phyloP scores from a whole-genome alignment of 2,888 invertebrate genomes.

The Smittia aterrima region DNA sequence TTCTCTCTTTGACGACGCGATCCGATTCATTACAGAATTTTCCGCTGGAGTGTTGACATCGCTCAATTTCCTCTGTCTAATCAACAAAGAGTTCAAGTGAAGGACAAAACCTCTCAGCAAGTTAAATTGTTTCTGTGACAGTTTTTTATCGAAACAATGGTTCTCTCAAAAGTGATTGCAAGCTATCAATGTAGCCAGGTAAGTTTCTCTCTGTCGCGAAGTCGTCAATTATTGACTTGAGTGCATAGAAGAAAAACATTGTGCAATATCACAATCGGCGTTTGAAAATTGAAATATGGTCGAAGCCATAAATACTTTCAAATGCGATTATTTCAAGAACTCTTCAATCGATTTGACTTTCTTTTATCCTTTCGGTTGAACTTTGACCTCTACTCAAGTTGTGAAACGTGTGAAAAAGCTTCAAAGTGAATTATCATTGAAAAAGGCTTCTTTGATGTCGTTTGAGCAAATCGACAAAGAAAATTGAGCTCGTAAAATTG shows the following conservation, averaged over 20 bases:
- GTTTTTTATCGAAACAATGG: neutral
- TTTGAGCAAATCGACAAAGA: too few species aligned
- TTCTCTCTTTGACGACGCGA: neutral
- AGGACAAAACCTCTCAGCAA: neutral
- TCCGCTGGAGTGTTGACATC: neutral
- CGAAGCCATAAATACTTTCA: neutral
- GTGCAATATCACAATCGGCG: neutral
- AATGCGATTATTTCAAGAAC: too few species aligned
- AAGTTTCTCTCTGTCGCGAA: neutral
- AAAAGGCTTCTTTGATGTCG: too few species aligned
- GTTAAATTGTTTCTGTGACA: neutral
- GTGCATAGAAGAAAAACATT: neutral
- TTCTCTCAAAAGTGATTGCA: conserved; percentile 24
- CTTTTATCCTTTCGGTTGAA: too few species aligned
- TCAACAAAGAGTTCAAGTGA: neutral
- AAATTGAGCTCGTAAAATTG: too few species aligned
- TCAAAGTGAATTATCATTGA: too few species aligned
- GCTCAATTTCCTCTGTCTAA: neutral
- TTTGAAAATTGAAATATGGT: neutral
- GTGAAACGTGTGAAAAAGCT: too few species aligned
- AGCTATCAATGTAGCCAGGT: neutral
- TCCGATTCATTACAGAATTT: conserved; percentile 2
- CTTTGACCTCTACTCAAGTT: too few species aligned
- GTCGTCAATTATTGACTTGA: neutral
- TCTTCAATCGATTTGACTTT: too few species aligned